Evolutionary conservation across 2,888 invertebrate species (phyloP), one percentile per base, ranked within the genome.

Genomic region (Caenorhabditis imperialis): DNA sequence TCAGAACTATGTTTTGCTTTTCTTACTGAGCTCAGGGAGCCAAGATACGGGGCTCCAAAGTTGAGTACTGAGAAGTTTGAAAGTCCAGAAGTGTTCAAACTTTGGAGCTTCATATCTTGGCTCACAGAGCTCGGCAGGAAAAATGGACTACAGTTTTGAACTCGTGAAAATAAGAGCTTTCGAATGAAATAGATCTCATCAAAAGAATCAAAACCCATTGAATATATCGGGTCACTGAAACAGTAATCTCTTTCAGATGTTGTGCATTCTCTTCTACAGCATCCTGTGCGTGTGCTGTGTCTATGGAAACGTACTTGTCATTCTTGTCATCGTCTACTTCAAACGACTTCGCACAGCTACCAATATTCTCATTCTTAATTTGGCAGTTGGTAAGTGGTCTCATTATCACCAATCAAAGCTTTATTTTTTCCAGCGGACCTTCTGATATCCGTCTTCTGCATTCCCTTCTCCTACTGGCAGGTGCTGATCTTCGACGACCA

Each of bases 391-490:
- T 69, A 35, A 54, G 69, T 74, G 30, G 6, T 30, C 10, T 30
- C 10, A 7, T 30, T 30, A 10, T 7, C 30, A 30, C 6, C 10
- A 10, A 30, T 30, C n/a, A n/a, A n/a, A n/a, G n/a, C n/a, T n/a
- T n/a, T n/a, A n/a, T n/a, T n/a, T n/a, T n/a, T n/a, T n/a, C n/a
- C 87, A 50, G 88, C 89, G 42, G 90, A 90, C 78, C 84, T 90
- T n/a, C 79, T 90, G 45, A 90, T 90, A 86, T 88, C 89, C 3
- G 81, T 89, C 6, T 83, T 90, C 65, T 90, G 90, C 78, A 89
- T 90, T 55, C 90, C 90, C 7, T 89, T 89, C 75, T 89, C 88
- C 44, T 89, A 90, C 75, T 88, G 90, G 77, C 88, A 89, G 47
- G 89, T 88, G 69, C 77, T 90, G 20, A 84, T 90, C 8, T 84